Evolutionary conservation across 2,113 vertebrate species (phyloP).

Genomic region (Amblyopsis rosae): DNA sequence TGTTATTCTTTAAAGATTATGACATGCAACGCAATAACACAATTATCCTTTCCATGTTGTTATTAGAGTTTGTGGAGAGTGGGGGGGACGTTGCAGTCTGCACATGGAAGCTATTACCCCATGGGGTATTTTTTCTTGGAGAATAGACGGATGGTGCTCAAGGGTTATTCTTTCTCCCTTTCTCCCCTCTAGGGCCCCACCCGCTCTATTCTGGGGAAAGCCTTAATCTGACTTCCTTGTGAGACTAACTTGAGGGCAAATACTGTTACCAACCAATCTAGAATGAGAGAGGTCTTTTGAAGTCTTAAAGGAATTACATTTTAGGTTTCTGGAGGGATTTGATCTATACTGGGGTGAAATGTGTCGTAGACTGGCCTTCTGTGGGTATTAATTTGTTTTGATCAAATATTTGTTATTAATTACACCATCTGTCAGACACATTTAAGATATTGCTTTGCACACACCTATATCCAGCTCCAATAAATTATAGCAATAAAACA

Average conservation of each 20-base stretch:
- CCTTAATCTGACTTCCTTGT: background rate
- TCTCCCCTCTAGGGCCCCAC: slow-evolving; percentile 54
- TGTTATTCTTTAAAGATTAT: slow-evolving; percentile 66
- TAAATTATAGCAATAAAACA: slow-evolving; percentile 20
- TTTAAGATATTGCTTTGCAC: background rate
- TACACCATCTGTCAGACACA: too few species aligned
- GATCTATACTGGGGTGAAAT: background rate
- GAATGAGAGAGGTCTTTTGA: slow-evolving; percentile 12
- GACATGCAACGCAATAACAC: slow-evolving; percentile 60
- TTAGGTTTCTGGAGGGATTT: background rate
- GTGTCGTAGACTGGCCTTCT: background rate
- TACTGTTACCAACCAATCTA: slow-evolving; percentile 34
- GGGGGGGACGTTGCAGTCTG: slow-evolving; percentile 17
- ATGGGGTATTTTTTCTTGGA: slow-evolving; percentile 57
- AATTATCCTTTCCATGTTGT: slow-evolving; percentile 56
- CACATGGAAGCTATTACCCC: slow-evolving; percentile 74
- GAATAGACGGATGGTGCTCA: slow-evolving; percentile 27
- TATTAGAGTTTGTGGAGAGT: slow-evolving; percentile 64
- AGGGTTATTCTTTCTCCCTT: slow-evolving; percentile 53
- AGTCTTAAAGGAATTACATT: slow-evolving; percentile 13
- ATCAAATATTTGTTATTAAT: background rate
- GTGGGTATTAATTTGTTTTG: background rate
- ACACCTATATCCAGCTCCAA: slow-evolving; percentile 10
- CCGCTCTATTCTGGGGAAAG: slow-evolving; percentile 34
- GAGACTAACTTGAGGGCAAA: background rate